A percentile compares a stretch with the other conserved stretches of the same genome.
phyloP scores from a whole-genome alignment of 2,888 invertebrate species.

The Zonitis immaculata region DNA sequence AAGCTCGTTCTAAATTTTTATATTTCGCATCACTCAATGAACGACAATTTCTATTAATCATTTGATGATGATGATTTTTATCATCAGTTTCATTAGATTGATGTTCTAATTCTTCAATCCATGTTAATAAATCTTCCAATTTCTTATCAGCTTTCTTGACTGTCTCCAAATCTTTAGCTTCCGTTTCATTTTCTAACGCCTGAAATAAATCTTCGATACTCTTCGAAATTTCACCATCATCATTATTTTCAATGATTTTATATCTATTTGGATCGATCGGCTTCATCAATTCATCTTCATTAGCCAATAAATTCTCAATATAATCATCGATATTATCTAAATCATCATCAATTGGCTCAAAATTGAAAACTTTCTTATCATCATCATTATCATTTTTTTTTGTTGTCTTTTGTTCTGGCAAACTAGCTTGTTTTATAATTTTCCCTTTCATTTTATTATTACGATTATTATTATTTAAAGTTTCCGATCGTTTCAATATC shows the following conservation, averaged over 20 bases:
- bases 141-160: constrained; percentile 38
- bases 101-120: constrained; percentile 47
- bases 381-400: constrained; percentile 19
- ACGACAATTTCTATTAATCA: too few species aligned
- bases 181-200: constrained; percentile 44
- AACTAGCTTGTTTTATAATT: constrained; percentile 36
- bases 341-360: constrained; percentile 46
- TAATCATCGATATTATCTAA: constrained; percentile 44
- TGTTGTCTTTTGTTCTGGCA: constrained; percentile 35
- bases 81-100: constrained; percentile 32
- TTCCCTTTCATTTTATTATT: constrained; percentile 19
- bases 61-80: constrained; percentile 27
- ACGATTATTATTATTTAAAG: constrained; percentile 17
- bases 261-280: constrained; percentile 40
- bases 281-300: constrained; percentile 45
- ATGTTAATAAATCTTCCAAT: constrained; percentile 45
- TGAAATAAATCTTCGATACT: constrained; percentile 48
- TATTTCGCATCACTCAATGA: constrained; percentile 46
- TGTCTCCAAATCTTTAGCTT: constrained; percentile 22
- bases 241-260: constrained; percentile 23
- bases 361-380: constrained; percentile 41
- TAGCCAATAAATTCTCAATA: constrained; percentile 44
- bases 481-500: constrained; percentile 28
- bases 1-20: constrained; percentile 42
- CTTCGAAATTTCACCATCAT: constrained; percentile 37